phyloP scores from a whole-genome alignment of 2,888 invertebrate species.

The Tachina grossa region DNA sequence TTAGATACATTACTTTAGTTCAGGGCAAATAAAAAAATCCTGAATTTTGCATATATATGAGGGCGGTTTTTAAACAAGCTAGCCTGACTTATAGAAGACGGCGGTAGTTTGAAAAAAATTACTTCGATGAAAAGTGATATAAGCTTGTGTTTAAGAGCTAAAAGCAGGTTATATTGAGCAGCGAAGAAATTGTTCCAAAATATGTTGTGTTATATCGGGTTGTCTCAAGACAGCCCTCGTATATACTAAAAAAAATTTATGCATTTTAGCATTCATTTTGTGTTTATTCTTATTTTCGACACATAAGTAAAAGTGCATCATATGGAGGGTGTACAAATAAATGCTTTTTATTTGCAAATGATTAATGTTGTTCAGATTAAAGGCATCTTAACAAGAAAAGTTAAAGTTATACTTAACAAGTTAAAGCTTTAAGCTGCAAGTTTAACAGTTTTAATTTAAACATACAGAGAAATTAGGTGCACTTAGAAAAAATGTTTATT shows the following conservation, averaged over 20 bases:
- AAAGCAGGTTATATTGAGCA: too few species aligned
- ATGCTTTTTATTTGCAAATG: constrained; percentile 38
- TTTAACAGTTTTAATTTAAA: background rate
- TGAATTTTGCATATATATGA: background rate
- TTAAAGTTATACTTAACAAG: background rate
- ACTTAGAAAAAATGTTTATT: too few species aligned
- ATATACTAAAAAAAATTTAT: too few species aligned
- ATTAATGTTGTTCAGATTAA: constrained; percentile 21
- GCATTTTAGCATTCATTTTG: background rate
- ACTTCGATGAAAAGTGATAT: too few species aligned
- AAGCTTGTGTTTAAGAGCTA: too few species aligned
- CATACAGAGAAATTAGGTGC: too few species aligned
- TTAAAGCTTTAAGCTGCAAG: background rate
- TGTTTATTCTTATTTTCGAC: background rate
- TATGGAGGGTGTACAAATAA: constrained; percentile 31
- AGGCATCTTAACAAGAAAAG: background rate
- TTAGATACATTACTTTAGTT: constrained; percentile 20
- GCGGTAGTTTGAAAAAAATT: background rate
- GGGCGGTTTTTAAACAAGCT: background rate
- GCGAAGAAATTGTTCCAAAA: too few species aligned
- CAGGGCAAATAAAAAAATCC: constrained; percentile 16
- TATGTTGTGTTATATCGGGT: too few species aligned
- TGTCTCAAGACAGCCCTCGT: too few species aligned
- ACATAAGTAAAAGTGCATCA: constrained; percentile 10
- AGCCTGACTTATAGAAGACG: background rate